Evolutionary conservation across 2,797 vertebrate genomes (phyloP), one percentile per base, ranked within the genome.

Genomic region (Enteromius thamalakanensis): DNA sequence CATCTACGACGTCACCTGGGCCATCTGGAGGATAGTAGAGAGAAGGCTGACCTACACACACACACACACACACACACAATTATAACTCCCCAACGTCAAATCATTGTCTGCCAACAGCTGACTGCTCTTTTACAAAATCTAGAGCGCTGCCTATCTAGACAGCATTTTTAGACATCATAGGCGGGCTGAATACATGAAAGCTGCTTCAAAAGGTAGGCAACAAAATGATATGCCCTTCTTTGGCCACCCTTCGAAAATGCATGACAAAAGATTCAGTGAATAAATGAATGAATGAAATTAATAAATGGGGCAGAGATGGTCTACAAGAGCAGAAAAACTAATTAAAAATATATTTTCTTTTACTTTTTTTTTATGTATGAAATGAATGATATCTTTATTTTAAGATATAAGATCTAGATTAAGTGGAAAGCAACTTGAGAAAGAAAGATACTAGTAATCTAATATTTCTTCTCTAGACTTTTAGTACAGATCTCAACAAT

Each of bases 1-100:
- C 69, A 76, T 47, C 76, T 47, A 62, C 37, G 51, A 86, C 71
- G 37, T 82, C 79, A 88, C 86, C 84, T 87, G 82, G 77, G 85
- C 88, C 87, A 89, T 87, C 87, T 89, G 88, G 85, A 86, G 78
- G 71, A 84, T 72, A 65, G 47, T 62, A 53, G 53, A 47, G 53
- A 34, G 67, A 79, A 47, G 64, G 69, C 75, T 72, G 77, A 84
- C 75, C 71, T 58, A 72, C 65, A 64, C 67, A 82, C 75, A 55
- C 53, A 80, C 69, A 32, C 53, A 80, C 69, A 32, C 60, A 65
- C 34, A 42, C 21, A 69, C 2, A 29, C 68, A 76, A 42, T 21
- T 26, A 58, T 3, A 74, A 67, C 53, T 21, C 58, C 55, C n/a
- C 26, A 34, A 55, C 17, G n/a, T 65, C 81, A 76, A 68, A 81